Evolutionary conservation across 2,888 invertebrate genomes (phyloP), one percentile per base, ranked within the genome.

Genomic region (Corbicula japonica): DNA sequence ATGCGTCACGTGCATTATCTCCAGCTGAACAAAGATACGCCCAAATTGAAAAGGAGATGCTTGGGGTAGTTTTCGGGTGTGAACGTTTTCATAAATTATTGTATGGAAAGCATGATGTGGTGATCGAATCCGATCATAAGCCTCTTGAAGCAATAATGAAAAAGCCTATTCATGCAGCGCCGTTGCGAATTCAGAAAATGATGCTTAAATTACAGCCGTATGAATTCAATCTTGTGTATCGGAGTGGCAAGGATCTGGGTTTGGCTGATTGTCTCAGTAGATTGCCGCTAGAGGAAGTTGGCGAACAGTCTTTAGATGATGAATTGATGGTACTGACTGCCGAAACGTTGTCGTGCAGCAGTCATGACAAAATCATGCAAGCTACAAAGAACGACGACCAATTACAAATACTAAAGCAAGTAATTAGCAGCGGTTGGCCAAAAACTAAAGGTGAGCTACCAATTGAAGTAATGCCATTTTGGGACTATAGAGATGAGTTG

Each of bases 1-100:
- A 70, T 62, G 84, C 76, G 5, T 78, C 80, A 34, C 28, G 78
- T 1, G 83, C 73, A 28, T 23, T 84, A 26, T 68, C 85, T 28
- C 41, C 32, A 58, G 38, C 74, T 0, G 76, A 85, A 50, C 78
- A 79, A 28, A 70, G 61, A 23, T 81, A 84, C 48, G 76, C 79
- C 0, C 77, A 84, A 62, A 85, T 84, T 3, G 82, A 85, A 48
- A 83, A 82, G 58, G 80, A 86, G 34, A 77, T 80, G 18, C 44
- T 86, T 5, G 84, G 77, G 10, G 76, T 86, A 12, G 54, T 56
- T 0, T 80, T 68, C 62, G 80, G 69, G 15, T 80, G 80, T 66
- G 52, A 46, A n/a, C 66, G 38, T 3, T 82, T 79, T 62, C 84
- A 84, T 38, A 38, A 84, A 21, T 72, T 71, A 60, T n/a, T 81